Evolutionary conservation across 2,888 invertebrate species (phyloP).

Genomic region (Lasius platythorax): DNA sequence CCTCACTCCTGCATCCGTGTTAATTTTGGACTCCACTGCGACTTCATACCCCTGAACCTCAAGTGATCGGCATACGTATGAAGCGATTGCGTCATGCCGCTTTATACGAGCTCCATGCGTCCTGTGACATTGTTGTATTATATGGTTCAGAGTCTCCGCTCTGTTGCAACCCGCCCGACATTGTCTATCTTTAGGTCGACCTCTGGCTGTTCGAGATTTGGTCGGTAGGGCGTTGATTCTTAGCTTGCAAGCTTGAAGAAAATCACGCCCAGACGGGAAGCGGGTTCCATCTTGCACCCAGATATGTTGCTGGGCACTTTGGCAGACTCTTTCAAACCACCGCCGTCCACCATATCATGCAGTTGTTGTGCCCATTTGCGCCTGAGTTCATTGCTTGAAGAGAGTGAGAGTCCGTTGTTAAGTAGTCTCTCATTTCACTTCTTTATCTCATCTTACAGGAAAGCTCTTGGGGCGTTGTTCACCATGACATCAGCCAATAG

Average conservation of each 20-base stretch:
- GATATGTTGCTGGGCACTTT: conserved; percentile 28
- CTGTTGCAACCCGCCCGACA: conserved; percentile 78
- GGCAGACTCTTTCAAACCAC: neutral
- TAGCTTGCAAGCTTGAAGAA: conserved; percentile 42
- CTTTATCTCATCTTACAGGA: neutral
- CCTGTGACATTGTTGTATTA: conserved; percentile 77
- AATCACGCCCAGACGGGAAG: conserved; percentile 58
- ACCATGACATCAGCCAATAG: neutral
- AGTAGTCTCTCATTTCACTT: neutral
- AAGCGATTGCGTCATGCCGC: conserved; percentile 76
- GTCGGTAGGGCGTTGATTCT: conserved; percentile 80
- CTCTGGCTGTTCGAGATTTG: conserved; percentile 72
- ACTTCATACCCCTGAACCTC: no score
- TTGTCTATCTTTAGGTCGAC: conserved; percentile 52
- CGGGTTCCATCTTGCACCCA: conserved; percentile 65
- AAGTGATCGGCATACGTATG: neutral
- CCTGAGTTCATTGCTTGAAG: no score
- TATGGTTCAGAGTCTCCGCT: conserved; percentile 77
- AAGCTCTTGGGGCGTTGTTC: neutral
- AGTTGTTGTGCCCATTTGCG: no score
- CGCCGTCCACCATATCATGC: neutral
- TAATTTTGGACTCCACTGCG: no score
- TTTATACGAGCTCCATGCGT: conserved; percentile 79
- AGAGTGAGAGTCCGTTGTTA: neutral
- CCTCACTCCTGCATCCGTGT: no score